Evolutionary conservation across 2,797 vertebrate genomes (phyloP), one percentile per base, ranked within the genome.

Genomic region (Denticeps clupeoides): DNA sequence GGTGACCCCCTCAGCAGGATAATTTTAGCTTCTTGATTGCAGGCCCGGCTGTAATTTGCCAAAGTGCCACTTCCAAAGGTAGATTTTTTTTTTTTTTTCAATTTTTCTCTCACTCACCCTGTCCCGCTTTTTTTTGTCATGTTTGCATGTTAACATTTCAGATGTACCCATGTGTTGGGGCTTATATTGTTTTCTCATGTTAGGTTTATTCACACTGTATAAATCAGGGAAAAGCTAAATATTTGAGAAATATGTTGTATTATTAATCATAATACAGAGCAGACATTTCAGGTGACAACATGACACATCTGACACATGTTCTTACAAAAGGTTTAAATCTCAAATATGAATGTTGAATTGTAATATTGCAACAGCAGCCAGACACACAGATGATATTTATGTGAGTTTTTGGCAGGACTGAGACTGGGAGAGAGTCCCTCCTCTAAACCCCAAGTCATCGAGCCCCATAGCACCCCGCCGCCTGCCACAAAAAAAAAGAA

Each of bases 21-120:
- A 56, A 78, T 82, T 79, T 72, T 62, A 71, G 69, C 62, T 68
- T 71, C 74, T 75, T 83, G 76, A 84, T 83, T 82, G 77, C 72
- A 66, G 68, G 41, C 59, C 42, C 58, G 35, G 29, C 58, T 74
- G 63, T 78, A 72, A 78, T 82, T 80, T 78, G 54, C 66, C 71
- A 69, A 75, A 81, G 79, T 72, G 71, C 67, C 41, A 47, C 70
- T 72, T 64, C 59, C 69, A 56, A 68, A 73, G 60, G 67, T 63
- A 64, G 52, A 69, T 68, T 67, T 68, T 50, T 66, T 52, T 61
- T 60, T 35, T 46, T 53, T 45, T 19, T 21, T 12, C 51, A n/a
- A n/a, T 12, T 60, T 45, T 28, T 28, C 55, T 31, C 29, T 18
- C 46, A 15, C 49, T 22, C 23, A 49, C 46, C 45, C 38, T 21